Base-by-base conservation (phyloP, 2,888 invertebrate species). In the Zhuqinia jingwanae region DNA sequence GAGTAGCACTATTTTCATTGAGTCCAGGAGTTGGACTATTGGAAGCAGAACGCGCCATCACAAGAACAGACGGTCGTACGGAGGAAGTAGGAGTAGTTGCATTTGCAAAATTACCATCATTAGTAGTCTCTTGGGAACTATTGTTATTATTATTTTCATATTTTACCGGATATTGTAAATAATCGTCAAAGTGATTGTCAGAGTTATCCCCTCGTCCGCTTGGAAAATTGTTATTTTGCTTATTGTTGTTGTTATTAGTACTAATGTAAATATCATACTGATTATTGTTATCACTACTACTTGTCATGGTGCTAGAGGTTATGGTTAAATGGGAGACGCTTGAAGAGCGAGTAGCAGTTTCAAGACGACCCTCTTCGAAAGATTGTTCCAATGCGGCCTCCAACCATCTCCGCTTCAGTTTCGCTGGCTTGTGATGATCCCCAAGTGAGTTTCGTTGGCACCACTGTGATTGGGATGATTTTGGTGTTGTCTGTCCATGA, bases 401-500 rank as follows among this genome's bases (percentile, higher is more conserved):
- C 65, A 90, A 65, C 91, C 91, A 91, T 11, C 90, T 86, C 10
- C 90, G 79, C 75, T 91, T 91, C 42, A 90, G 68, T 81, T 91
- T 91, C 20, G 89, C 90, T 11, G 90, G 91, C 63, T 87, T 88
- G n/a, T 84, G 20, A 27, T 30, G 42, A 27, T 50, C 58, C 2
- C 30, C 36, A n/a, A 27, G 25, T 8, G 56, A 20, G 30, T 6
- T 56, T 13, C 42, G 20, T 50, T 76, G 75, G 10, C 47, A 47
- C 22, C 75, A 73, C 17, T 47, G 56, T 5, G 68, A 65, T 20
- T 79, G 45, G 2, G 88, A 83, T 2, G 85, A 86, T 22, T 88
- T 88, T 47, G 88, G 86, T 2, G 88, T 89, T 22, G 65, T 70
- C 5, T 45, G 22, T 2, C 50, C 76, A 47, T 85, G 79, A 36